Base-by-base conservation (phyloP, 2,113 vertebrate species). In the Semicossyphus pulcher region DNA sequence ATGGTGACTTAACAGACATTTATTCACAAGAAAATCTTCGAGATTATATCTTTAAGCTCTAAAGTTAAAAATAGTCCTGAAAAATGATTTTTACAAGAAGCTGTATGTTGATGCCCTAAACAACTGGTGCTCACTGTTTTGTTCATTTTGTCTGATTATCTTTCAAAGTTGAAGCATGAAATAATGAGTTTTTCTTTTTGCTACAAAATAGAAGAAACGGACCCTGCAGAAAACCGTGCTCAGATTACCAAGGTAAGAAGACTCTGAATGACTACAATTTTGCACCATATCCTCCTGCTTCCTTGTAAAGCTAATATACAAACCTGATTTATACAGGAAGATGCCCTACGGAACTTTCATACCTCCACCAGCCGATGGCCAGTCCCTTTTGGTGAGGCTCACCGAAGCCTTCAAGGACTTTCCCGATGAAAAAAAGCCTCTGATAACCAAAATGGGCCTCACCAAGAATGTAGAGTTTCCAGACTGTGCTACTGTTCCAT, bases 171-270 rank as follows among this genome's bases (percentile, higher is more conserved):
- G 10, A 41, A 48, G 31, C 21, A 32, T 47, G 1, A 28, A 70
- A 42, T 12, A 39, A 51, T 52, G 0, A 3, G 1, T 51, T 12
- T 57, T 54, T 62, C 25, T 64, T 61, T 41, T 18, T 44, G 7
- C 54, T 34, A 3, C 26, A 47, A 56, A 48, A 74, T 41, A 23
- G 25, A 77, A 51, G 62, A 21, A 39, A 25, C 5, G 1, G 0
- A 3, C 26, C 16, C 26, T 26, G n/a, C 86, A 90, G 79, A 90
- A 80, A 69, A 87, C 82, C 31, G 45, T 84, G 65, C 45, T 88
- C 2, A 54, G 78, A 45, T 42, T 79, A 15, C 84, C 82, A 45
- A 56, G 84, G 82, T 88, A 78, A 76, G 72, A 76, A 42, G 16
- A 32, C 34, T n/a, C 15, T 36, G 8, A 47, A 49, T 70, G 23